Percentiles rank a stretch among this genome's conserved stretches.
These are phyloP conservation scores for Varanus salvator DNA, from an alignment of 2,113 vertebrate species.

Conservation along the genomic window DNA sequence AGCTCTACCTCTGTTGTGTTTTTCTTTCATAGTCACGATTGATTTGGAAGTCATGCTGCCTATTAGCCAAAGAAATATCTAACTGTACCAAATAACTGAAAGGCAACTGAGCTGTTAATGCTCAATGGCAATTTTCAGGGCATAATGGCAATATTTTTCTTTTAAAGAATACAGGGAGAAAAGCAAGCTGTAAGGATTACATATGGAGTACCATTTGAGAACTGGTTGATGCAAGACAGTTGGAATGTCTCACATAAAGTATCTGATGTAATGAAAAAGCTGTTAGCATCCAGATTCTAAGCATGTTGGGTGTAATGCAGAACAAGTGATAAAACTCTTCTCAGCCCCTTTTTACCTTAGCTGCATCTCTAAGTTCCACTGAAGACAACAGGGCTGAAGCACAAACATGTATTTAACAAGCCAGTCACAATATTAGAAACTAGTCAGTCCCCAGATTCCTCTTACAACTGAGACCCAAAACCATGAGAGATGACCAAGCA, in stretches of 20 bases:
- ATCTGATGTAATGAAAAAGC: not conserved
- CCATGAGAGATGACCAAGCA: no score
- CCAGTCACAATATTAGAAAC: not conserved
- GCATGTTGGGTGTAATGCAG: not conserved
- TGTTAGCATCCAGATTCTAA: not conserved
- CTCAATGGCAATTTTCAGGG: not conserved
- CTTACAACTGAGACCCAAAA: no score
- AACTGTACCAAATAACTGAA: not conserved
- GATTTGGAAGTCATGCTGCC: not conserved
- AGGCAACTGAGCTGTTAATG: not conserved
- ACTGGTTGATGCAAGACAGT: not conserved
- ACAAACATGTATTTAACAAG: not conserved
- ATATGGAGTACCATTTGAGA: not conserved
- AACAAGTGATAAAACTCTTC: not conserved
- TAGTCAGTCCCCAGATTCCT: no score
- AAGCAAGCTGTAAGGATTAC: not conserved
- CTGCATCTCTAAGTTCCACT: not conserved
- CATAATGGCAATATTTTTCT: not conserved
- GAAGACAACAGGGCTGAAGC: not conserved
- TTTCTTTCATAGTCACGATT: not conserved
- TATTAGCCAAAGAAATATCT: not conserved
- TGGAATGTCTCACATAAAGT: not conserved
- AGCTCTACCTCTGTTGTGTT: not conserved
- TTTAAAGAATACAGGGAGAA: not conserved
- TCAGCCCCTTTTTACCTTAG: not conserved